A percentile compares a stretch with the other conserved stretches of the same genome.
These are phyloP conservation scores for Hylaeus volcanicus DNA, from an alignment of 1,140 invertebrate species.

Conservation along the genomic window DNA sequence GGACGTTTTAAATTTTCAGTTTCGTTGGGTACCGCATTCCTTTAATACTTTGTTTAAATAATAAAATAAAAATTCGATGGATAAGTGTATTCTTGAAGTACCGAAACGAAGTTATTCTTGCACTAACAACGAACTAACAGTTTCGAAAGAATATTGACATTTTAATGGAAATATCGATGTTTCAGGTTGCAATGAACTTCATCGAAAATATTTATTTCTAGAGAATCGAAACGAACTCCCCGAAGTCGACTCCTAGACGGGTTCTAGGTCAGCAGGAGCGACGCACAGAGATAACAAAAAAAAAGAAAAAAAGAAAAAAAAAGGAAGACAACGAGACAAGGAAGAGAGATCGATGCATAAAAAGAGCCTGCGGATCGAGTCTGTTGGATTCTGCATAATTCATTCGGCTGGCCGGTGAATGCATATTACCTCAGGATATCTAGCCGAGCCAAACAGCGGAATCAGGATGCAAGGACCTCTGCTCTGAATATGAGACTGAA, in stretches of 20 bases:
- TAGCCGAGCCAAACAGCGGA: conserved; percentile 46
- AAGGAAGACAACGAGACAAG: conserved; percentile 24
- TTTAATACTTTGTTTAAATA: too few relatives aligned
- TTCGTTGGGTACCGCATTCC: too few relatives aligned
- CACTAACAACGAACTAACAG: too few relatives aligned
- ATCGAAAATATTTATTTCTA: too few relatives aligned
- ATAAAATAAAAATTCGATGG: too few relatives aligned
- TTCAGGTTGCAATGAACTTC: too few relatives aligned
- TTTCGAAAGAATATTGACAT: background rate
- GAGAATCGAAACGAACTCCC: background rate
- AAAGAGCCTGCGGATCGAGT: conserved; percentile 58
- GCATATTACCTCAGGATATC: conserved; percentile 70
- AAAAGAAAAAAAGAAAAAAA: too few relatives aligned
- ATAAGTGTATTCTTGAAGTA: too few relatives aligned
- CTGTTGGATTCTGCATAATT: conserved; percentile 70
- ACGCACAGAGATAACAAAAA: conserved; percentile 4
- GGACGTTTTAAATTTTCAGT: too few relatives aligned
- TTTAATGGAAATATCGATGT: too few relatives aligned
- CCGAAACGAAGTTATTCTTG: too few relatives aligned
- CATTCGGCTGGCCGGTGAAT: conserved; percentile 62
- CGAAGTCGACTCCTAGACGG: conserved; percentile 11
- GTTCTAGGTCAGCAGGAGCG: conserved; percentile 68
- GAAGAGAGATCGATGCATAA: conserved; percentile 68
- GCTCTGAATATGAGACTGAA: conserved; percentile 67
- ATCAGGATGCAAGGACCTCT: conserved; percentile 67